Evolutionary conservation across 53 echinoderm and acorn worm species (phyloP), one percentile per base, ranked within the genome.

Genomic region (Holothuria scabra): DNA sequence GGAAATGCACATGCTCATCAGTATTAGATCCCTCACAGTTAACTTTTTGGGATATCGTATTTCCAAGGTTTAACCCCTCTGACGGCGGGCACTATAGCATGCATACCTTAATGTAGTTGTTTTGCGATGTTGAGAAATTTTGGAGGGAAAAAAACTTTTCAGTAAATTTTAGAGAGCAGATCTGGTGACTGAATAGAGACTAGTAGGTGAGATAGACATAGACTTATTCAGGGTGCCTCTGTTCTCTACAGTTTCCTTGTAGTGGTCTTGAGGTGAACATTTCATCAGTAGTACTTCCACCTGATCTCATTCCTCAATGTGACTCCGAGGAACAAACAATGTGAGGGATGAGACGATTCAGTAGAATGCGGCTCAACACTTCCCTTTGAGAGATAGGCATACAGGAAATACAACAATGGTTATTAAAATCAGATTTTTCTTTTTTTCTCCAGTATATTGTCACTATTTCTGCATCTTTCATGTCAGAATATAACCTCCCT

Each of bases 181-280:
- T 46, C 61, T 67, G 64, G 59, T 82, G 33, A 87, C 56, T 7
- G 81, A 66, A 60, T 87, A 80, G 59, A 79, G 79, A 67, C 81
- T 72, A n/a, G n/a, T 87, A 82, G 41, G 83, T 83, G 10, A 83
- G 83, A 32, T 87, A 82, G 2, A 87, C 57, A 72, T 82, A 87
- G 5, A 67, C 87, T 48, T 70, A 87, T 20, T 82, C 61, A 58
- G 33, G 34, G 13, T 28, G 33, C 19, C 65, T 32, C 57, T 88
- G 84, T 28, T 84, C 89, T 24, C 31, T 60, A 75, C 65, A 74
- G 30, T 75, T 87, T 48, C 67, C 87, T 25, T 85, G 65, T 35
- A 85, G n/a, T 41, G 56, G 69, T 19, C 87, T 30, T 12, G 67
- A 55, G 70, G 84, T 70, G 38, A 70, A 56, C 21, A 84, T 30